Evolutionary conservation across 1,140 invertebrate species (phyloP).

Genomic region (Leptoteleia sp.): DNA sequence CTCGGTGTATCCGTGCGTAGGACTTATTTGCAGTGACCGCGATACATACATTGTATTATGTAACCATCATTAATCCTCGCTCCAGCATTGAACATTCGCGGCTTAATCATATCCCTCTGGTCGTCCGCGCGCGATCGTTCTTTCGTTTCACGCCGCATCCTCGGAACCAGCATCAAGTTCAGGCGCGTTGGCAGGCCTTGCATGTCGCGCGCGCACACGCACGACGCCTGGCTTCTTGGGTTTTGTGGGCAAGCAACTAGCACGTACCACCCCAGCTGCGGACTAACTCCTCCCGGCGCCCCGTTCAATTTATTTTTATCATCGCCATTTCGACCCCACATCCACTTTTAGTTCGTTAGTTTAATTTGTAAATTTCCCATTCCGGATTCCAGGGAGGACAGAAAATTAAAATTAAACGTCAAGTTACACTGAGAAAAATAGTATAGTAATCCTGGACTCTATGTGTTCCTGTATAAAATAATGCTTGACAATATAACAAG

Average conservation of each 20-base stretch:
- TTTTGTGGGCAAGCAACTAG: slow-evolving; percentile 20
- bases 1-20: slow-evolving; percentile 28
- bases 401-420: too few species aligned
- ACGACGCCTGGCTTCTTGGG: slow-evolving; percentile 22
- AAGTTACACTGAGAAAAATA: too few species aligned
- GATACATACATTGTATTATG: slow-evolving; percentile 58
- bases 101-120: slow-evolving; percentile 40
- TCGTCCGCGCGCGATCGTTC: slow-evolving; percentile 1
- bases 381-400: too few species aligned
- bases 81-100: slow-evolving; percentile 43
- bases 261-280: slow-evolving; percentile 15
- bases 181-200: slow-evolving; percentile 35
- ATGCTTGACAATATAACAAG: too few species aligned
- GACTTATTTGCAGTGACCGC: slow-evolving; percentile 45
- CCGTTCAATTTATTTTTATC: slow-evolving; percentile 2
- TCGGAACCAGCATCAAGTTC: slow-evolving; percentile 46
- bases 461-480: too few species aligned
- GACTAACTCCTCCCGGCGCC: slow-evolving; percentile 14
- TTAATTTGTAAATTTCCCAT: too few species aligned
- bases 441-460: too few species aligned
- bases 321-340: too few species aligned
- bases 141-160: slow-evolving; percentile 47
- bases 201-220: slow-evolving; percentile 34
- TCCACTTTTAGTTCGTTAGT: too few species aligned
- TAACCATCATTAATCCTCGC: slow-evolving; percentile 53